These are phyloP conservation scores for Parascotia fuliginaria DNA, from an alignment of 2,888 invertebrate genomes.

Conservation along the genomic window DNA sequence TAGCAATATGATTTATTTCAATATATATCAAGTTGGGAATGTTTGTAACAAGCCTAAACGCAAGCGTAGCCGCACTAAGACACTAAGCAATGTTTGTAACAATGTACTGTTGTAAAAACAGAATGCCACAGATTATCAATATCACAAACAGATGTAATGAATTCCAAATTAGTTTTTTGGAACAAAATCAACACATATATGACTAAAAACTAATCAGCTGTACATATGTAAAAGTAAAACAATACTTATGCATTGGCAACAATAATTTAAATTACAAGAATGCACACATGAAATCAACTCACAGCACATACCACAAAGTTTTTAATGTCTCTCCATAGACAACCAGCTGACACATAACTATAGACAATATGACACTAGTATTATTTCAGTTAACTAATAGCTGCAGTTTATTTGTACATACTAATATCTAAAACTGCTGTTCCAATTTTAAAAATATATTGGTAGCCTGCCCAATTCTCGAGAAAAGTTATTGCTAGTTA, in stretches of 20 bases:
- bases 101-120: no score
- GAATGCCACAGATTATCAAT: no score
- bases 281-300: constrained; percentile 35
- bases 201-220: constrained; percentile 3
- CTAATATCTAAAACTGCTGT: no score
- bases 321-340: constrained; percentile 22
- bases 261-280: constrained; percentile 24
- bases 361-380: background rate
- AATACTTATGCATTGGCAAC: constrained; percentile 21
- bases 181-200: background rate
- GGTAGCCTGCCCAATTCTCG: no score
- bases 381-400: background rate
- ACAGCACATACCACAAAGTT: constrained; percentile 31
- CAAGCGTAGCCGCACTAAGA: no score
- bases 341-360: background rate
- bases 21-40: no score
- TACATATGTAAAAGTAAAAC: constrained; percentile 18
- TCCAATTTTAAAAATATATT: no score
- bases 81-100: no score
- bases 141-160: background rate
- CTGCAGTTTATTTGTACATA: no score
- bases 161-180: background rate
- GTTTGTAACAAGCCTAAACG: no score
- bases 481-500: no score
- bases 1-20: no score